Evolutionary conservation across 37 sponge, comb jelly and placozoan species (phyloP), one percentile per base, ranked within the genome.

Genomic region (Mnemiopsis leidyi): DNA sequence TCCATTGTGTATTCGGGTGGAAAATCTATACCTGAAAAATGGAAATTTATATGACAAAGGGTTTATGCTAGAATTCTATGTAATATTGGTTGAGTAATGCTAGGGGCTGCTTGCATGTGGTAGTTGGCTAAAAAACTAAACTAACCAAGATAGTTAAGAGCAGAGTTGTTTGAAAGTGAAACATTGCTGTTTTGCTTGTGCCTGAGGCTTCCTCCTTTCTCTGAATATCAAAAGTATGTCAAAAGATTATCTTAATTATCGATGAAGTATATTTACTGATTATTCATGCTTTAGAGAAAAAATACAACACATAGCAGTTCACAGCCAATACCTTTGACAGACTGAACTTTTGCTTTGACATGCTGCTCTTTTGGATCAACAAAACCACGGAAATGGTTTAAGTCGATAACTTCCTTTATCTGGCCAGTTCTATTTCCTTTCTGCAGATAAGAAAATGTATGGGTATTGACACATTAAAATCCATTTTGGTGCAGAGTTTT

Each of bases 351-450:
- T 48, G 61, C 9, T 48, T 48, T 48, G 5, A 48, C 13, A 13
- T 48, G 61, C 9, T 48, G 5, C 61, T 48, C 75, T 29, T 5
- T 71, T 29, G 30, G 30, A 71, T 71, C 75, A 23, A 18, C 2
- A 36, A 85, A 23, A 2, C 48, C 48, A 39, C 90, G 3, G 35
- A 85, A 85, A 13, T 85, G 90, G 24, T 85, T 85, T 61, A 85
- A 40, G 36, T 85, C 90, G 29, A 85, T 39, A 23, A 85, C 48
- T 23, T 85, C 90, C n/a, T 85, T 85, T 23, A 85, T 85, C 48
- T 85, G 90, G 7, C 90, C 35, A 13, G 90, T 36, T 39, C 90
- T 85, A 33, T 85, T 38, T 38, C 90, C 90, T 33, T 40, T 85
- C 90, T 85, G 90, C 2, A 40, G 25, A 85, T 79, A 32, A 33